Evolutionary conservation across 2,888 invertebrate genomes (phyloP), one percentile per base, ranked within the genome.

Genomic region (Dynastes hyllus): DNA sequence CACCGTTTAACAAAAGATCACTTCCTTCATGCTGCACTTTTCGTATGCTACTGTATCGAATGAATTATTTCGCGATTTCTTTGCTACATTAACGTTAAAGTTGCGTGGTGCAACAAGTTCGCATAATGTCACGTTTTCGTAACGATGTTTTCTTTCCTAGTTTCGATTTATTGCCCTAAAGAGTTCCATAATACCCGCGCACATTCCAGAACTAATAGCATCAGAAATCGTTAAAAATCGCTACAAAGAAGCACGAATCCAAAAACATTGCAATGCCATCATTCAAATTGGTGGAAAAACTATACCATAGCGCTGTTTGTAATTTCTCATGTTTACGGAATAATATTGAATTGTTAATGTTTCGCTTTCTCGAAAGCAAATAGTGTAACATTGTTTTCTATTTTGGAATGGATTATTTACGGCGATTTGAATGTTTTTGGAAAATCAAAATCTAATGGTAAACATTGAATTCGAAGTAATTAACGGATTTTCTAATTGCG

Each of bases 91-190:
- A 6, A 50, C 29, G 69, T 45, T 27, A 66, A 66, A 66, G 11
- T 45, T 29, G 29, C 51, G 73, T 40, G 40, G 58, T 9, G 16
- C 40, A 45, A 73, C 55, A 13, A 73, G 58, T 37, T 73, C 73
- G 61, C 73, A 73, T 73, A 73, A 58, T 61, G n/a, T 73, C 73
- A 73, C 73, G 73, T 73, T 73, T 11, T 11, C 27, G 45, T 40
- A 37, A 22, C 61, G 27, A 22, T 73, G 73, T 58, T 73, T 40
- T 73, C 58, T 61, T 69, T 61, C 73, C 73, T 45, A 16, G 22
- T 73, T 53, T 16, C 27, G 70, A 70, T 55, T 70, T 70, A 55
- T 70, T 73, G 40, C 73, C 61, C 61, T 11, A 61, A 29, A 61
- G 29, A 61, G 27, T 22, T 2, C 8, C 6, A 61, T 16, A 13